Evolutionary conservation across 2,113 vertebrate genomes (phyloP), one percentile per base, ranked within the genome.

Genomic region (Tauraco erythrolophus): DNA sequence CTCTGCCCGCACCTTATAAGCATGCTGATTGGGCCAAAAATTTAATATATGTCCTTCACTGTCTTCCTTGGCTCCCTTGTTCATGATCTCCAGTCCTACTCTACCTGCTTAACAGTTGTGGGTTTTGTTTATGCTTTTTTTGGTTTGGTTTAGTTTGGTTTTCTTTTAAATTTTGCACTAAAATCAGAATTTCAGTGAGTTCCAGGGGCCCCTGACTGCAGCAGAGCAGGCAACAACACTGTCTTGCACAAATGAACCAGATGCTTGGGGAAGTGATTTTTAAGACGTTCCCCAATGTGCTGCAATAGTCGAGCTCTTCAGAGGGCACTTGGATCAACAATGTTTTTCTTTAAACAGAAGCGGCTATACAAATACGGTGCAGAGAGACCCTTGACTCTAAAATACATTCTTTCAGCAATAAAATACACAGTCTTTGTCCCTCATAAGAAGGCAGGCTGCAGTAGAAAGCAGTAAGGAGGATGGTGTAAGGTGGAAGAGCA

Each of bases 301-400:
- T 60, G 35, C 46, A 87, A 68, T 33, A 86, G 31, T 86, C 82
- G 80, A 94, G 72, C 33, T 54, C 35, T 74, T 91, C 61, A 84
- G 57, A 87, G 84, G 19, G 83, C 65, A 48, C 72, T 82, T 64
- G 74, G 77, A 94, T 81, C 92, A 92, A 84, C 58, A 11, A 22
- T 13, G 39, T 60, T 95, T 94, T 97, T 75, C 88, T 92, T 94
- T 75, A 94, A 97, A 86, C 57, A 95, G 69, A 92, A 84, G 14
- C 84, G n/a, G 48, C 17, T 94, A 33, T 57, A 86, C 69, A 94
- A 97, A 95, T 91, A 91, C 0, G 2, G 61, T 82, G 77, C 53
- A 84, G 86, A 92, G 86, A 97, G 92, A 93, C 72, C 91, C 86
- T 97, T 94, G 92, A 96, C 86, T 87, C 64, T 94, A 78, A 91